Evolutionary conservation across 2,888 invertebrate genomes (phyloP), one percentile per base, ranked within the genome.

Genomic region (Philonicus albiceps): DNA sequence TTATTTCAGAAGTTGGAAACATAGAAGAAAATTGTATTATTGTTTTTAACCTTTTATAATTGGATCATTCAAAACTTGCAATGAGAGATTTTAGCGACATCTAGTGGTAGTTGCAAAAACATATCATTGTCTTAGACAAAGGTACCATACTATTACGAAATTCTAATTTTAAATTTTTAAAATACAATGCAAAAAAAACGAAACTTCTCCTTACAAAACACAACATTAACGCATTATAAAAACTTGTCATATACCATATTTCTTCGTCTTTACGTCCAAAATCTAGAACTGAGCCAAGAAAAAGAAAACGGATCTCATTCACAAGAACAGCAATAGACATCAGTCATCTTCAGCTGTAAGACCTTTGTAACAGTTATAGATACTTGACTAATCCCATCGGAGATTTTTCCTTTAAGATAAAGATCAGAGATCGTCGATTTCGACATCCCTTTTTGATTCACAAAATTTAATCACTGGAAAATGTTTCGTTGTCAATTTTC

Each of bases 301-400:
- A 64, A 64, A 53, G 4, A 53, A 53, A 53, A 5, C 19, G 19
- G 64, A 64, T 64, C 27, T 64, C 64, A 64, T 64, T 64, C 64
- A 64, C 64, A 27, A 27, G 64, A 27, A 11, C 64, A 3, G 27
- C 19, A 27, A 64, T 64, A 55, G 55, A 22, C 64, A 22, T 22
- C 64, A 64, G 64, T 64, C 64, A 64, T 64, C 64, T 64, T 64
- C 64, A 64, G 27, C 64, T 64, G 27, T 64, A 64, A 64, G 64
- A 0, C 53, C 64, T 27, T 64, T 64, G 64, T 64, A 64, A 8
- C 11, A 64, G 76, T 76, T 40, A 40, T 19, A 31, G 76, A 76
- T 76, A 76, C 76, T 76, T 76, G 76, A 76, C 76, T 76, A 76
- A 76, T 76, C 76, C 80, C 49, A 80, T 80, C 80, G 80, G 80